Conservation (phyloP, 2,113 vertebrate species). For the Anhinga rufa region DNA sequence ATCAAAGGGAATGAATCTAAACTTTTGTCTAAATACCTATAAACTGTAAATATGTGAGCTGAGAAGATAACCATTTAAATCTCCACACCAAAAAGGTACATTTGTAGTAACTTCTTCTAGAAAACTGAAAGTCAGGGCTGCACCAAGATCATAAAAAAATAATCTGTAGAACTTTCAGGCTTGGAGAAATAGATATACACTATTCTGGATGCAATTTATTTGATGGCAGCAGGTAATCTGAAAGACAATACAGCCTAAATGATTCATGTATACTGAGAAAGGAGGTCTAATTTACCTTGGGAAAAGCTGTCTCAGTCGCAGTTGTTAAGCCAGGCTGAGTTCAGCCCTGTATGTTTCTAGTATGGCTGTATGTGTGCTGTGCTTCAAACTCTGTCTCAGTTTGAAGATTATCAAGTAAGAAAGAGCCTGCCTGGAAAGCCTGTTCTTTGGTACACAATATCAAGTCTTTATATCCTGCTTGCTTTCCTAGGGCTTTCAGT, state of each 20-base stretch:
- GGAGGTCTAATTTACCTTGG: not conserved
- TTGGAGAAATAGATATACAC: not conserved
- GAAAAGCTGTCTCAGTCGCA: not conserved
- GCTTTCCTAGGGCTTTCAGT: not conserved
- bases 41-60: not conserved
- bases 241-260: not conserved
- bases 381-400: not conserved
- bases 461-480: not conserved
- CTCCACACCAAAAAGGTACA: not conserved
- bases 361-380: not conserved
- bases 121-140: not conserved
- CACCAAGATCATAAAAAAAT: not conserved
- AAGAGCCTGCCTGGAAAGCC: not conserved
- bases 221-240: not conserved
- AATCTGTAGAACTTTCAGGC: not conserved
- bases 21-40: not conserved
- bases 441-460: not conserved
- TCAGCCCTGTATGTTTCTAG: not conserved
- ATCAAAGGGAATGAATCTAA: not conserved
- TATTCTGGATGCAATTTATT: not conserved
- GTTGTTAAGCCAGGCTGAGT: not conserved
- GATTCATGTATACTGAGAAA: not conserved
- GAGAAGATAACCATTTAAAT: not conserved
- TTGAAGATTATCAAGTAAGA: not conserved
- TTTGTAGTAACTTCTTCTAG: not conserved